Evolutionary conservation across 2,888 invertebrate species (phyloP).

Genomic region (Tipula lateralis): DNA sequence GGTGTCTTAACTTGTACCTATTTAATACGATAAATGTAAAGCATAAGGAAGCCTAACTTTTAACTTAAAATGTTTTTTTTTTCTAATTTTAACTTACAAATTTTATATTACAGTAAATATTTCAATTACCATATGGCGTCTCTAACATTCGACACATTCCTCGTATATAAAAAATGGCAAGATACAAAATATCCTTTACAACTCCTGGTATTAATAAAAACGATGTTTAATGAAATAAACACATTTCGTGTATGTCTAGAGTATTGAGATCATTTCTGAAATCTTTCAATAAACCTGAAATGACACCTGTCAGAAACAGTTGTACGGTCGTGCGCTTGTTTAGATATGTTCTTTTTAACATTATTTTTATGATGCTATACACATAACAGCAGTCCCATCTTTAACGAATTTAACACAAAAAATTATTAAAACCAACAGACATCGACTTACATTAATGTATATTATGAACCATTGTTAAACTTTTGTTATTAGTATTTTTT

Average conservation of each 20-base stretch:
- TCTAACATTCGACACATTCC: not conserved
- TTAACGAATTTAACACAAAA: not conserved
- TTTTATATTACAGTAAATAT: not conserved
- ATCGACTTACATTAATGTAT: not conserved
- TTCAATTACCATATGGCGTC: not conserved
- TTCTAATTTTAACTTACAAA: no score
- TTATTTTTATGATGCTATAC: not conserved
- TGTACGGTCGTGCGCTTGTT: not conserved
- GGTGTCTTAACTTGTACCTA: no score
- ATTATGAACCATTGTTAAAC: not conserved
- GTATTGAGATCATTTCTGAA: not conserved
- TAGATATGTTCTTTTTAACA: not conserved
- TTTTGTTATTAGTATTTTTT: not conserved
- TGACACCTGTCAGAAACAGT: slow-evolving; percentile 24
- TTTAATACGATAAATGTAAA: no score
- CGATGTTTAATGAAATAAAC: not conserved
- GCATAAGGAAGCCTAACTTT: no score
- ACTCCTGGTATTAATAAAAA: not conserved
- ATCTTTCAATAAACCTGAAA: not conserved
- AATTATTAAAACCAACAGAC: not conserved
- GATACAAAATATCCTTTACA: not conserved
- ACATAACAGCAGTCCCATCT: not conserved
- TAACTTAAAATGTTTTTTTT: no score
- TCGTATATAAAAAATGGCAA: not conserved
- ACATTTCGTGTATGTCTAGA: not conserved